These are phyloP conservation scores for Myathropa florea DNA, from an alignment of 2,888 invertebrate genomes.

Conservation along the genomic window DNA sequence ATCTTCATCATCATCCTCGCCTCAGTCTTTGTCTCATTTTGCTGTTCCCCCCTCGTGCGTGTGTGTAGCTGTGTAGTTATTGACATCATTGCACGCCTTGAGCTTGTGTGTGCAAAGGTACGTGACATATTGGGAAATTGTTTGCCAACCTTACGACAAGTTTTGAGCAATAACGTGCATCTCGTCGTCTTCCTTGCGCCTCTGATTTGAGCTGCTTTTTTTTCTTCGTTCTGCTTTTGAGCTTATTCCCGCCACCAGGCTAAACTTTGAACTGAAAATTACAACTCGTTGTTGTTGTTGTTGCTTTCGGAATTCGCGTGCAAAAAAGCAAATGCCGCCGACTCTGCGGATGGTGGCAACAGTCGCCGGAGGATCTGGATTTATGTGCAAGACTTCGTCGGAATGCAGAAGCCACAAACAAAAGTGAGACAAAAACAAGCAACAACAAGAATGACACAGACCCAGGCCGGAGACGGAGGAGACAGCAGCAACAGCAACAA, in stretches of 20 bases:
- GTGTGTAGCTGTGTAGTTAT: not conserved
- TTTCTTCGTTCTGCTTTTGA: too few species aligned
- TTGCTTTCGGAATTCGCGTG: not conserved
- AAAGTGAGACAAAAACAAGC: constrained; percentile 12
- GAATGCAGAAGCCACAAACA: constrained; percentile 34
- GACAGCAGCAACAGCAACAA: not conserved
- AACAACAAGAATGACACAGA: not conserved
- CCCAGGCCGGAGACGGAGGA: not conserved
- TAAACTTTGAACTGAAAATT: constrained; percentile 54
- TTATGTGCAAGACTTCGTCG: constrained; percentile 31
- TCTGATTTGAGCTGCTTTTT: too few species aligned
- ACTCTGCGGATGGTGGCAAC: not conserved
- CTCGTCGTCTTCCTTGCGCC: not conserved
- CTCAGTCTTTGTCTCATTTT: not conserved
- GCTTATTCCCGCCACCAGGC: not conserved
- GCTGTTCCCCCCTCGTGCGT: not conserved
- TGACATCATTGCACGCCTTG: not conserved
- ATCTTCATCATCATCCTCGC: constrained; percentile 8
- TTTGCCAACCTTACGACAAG: constrained; percentile 27
- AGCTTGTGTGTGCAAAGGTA: constrained; percentile 1
- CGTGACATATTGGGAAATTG: constrained; percentile 57
- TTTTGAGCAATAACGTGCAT: constrained; percentile 27
- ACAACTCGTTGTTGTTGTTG: not conserved
- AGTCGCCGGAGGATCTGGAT: constrained; percentile 47
- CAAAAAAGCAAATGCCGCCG: not conserved